A percentile compares a stretch with the other conserved stretches of the same genome.
Conservation (phyloP, 1,140 invertebrate genomes). For the Paramacrobiotus metropolitanus region DNA sequence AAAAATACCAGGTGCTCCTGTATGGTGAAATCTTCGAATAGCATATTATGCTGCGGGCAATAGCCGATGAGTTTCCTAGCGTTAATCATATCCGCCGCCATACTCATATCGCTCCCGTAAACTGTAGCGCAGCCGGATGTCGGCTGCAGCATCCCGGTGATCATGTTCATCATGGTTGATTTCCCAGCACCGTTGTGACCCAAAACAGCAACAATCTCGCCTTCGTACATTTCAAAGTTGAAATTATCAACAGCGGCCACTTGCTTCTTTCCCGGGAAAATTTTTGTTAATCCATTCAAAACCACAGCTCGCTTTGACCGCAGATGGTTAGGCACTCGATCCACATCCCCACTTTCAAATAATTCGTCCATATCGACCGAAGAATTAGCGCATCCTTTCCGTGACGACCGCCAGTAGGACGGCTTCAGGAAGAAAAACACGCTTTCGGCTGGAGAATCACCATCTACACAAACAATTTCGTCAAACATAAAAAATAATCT, state of each 20-base stretch:
- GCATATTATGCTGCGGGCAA: conserved; percentile 19
- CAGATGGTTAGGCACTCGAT: conserved; percentile 41
- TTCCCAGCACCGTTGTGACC: conserved; percentile 75
- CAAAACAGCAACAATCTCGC: conserved; percentile 57
- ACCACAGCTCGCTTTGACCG: conserved; percentile 44
- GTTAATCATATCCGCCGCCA: conserved; percentile 42
- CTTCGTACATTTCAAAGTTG: conserved; percentile 43
- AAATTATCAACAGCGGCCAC: conserved; percentile 19
- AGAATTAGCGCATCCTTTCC: conserved; percentile 6
- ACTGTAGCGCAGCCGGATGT: conserved; percentile 42
- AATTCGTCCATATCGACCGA: background rate
- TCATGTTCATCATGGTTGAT: conserved; percentile 57
- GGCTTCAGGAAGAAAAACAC: conserved; percentile 34
- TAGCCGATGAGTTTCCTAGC: conserved; percentile 46
- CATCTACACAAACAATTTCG: background rate
- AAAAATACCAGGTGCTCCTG: conserved; percentile 19
- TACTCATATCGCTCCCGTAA: conserved; percentile 45
- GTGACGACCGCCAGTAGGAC: conserved; percentile 33
- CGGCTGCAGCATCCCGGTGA: conserved; percentile 51
- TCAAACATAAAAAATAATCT: background rate
- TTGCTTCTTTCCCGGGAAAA: conserved; percentile 24
- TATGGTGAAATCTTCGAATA: conserved; percentile 17
- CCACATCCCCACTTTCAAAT: conserved; percentile 31
- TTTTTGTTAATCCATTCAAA: conserved; percentile 45
- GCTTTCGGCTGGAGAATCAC: conserved; percentile 7